Base-by-base conservation (phyloP, 2,113 vertebrate genomes). In the Elachura formosa region DNA sequence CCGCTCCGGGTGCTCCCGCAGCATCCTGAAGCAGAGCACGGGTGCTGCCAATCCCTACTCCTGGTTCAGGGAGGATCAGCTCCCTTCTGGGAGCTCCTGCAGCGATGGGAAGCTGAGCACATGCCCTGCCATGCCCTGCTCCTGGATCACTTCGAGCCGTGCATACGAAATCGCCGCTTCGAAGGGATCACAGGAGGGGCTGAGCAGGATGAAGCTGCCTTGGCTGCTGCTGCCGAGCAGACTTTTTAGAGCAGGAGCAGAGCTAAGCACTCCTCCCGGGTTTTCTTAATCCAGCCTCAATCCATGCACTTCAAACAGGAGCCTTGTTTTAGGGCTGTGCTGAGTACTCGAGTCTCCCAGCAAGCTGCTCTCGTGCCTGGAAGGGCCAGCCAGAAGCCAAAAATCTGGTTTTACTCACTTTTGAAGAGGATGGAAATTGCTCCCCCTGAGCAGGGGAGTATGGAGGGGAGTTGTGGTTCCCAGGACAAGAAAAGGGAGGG, bases 61-160 rank as follows among this genome's bases (percentile, higher is more conserved):
- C 76, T 1, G 1, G 12, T 15, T 23, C 24, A 18, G 25, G 48
- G 20, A 54, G 48, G 20, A 34, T 34, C 48, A 45, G 49, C 61
- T 79, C 49, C 4, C 1, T 25, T 64, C 49, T 64, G 76, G 31
- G 33, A 15, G 49, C 25, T 54, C 25, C 21, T 15, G 26, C 12
- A 66, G 59, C 2, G 2, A 12, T 20, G 23, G 49, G 68, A 54
- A 41, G 66, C 67, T 2, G n/a, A 81, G 66, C 79, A 54, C 13
- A 0, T 0, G 23, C 84, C 38, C 31, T 24, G 63, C 45, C 13
- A 2, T 68, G 14, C 12, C 71, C 51, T 17, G 11, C 34, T 69
- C 31, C 29, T 0, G 2, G 21, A 41, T 66, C 73, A 24, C 9
- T 6, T 26, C 0, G 1, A 48, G 2, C 31, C 0, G 9, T 0